Evolutionary conservation across 2,888 invertebrate species (phyloP), one percentile per base, ranked within the genome.

Genomic region (Slavum lentiscoides): DNA sequence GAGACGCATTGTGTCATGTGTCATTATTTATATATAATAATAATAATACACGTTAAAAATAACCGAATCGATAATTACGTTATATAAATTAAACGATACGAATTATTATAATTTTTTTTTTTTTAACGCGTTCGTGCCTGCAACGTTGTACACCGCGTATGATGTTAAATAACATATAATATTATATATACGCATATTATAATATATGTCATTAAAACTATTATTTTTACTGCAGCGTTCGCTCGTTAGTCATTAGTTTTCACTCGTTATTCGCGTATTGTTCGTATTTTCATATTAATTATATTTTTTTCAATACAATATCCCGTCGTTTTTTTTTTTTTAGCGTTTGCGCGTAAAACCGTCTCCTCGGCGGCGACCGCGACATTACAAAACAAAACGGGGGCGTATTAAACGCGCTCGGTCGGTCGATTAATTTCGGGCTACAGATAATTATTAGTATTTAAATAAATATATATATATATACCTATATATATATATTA

Each of bases 131-230:
- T 49, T 0, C 43, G 39, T 39, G 49, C 11, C 5, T 49, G 3
- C 49, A 49, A 3, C 15, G 49, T 11, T 49, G 13, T 13, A 49
- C 11, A 49, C 1, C 13, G 43, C 6, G 9, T 9, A 9, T 43
- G 43, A 9, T 9, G n/a, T 73, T 73, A 8, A 73, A 73, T 9
- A 73, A 73, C 30, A 30, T 30, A 30, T 30, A 30, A 30, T 30
- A 30, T 4, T n/a, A 4, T 30, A 30, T 30, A 4, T 30, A 30
- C 30, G 30, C 30, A 4, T 30, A 30, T n/a, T n/a, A n/a, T n/a
- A n/a, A n/a, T 30, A 30, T 49, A n/a, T 30, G 13, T n/a, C 13
- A 58, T 55, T 70, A 37, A 15, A 37, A 70, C 37, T 21, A 37
- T n/a, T 58, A 1, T 43, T 59, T 58, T 58, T 58, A 8, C 55